These are phyloP conservation scores for Zaprionus kolodkinae DNA, from an alignment of 1,140 invertebrate species.

Conservation along the genomic window DNA sequence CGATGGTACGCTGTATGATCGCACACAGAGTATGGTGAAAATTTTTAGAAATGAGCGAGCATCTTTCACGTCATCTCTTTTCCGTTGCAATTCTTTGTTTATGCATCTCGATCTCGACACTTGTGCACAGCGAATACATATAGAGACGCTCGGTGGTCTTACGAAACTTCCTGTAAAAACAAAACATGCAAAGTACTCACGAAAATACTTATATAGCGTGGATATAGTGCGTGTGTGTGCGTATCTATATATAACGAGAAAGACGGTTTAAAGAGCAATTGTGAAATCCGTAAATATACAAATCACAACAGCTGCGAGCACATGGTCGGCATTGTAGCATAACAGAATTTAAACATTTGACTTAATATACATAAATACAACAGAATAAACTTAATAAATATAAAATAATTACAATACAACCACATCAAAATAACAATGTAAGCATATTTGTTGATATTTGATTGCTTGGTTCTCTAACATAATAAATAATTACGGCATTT, in stretches of 20 bases:
- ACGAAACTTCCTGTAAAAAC: constrained; percentile 70
- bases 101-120: constrained; percentile 50
- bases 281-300: constrained; percentile 41
- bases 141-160: constrained; percentile 57
- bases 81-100: constrained; percentile 73
- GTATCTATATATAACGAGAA: constrained; percentile 22
- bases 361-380: not conserved
- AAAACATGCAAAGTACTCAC: constrained; percentile 46
- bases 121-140: constrained; percentile 8
- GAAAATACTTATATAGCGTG: constrained; percentile 11
- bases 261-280: constrained; percentile 28
- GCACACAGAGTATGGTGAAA: constrained; percentile 54
- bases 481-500: not conserved
- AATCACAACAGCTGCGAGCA: constrained; percentile 42
- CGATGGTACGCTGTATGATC: constrained; percentile 31
- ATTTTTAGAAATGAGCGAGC: constrained; percentile 32
- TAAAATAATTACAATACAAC: not conserved
- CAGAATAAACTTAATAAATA: not conserved
- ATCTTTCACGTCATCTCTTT: constrained; percentile 28
- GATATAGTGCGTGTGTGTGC: constrained; percentile 3
- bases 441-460: not conserved
- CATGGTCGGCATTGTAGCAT: constrained; percentile 21
- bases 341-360: constrained; percentile 19
- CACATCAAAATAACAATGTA: not conserved
- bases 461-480: not conserved